phyloP scores from a whole-genome alignment of 2,888 invertebrate species.

The Aporophyla lueneburgensis region DNA sequence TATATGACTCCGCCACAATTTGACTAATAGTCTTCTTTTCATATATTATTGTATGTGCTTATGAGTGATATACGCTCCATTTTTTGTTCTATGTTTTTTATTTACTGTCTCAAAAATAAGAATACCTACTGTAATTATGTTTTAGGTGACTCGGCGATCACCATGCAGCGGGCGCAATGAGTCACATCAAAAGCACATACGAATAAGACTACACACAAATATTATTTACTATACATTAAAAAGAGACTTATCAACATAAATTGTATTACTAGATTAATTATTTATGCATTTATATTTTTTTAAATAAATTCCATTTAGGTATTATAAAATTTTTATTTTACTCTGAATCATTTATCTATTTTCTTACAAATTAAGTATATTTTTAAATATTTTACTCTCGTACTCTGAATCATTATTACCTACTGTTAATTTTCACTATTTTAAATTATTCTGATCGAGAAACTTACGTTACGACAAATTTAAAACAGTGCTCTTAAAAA shows the following conservation, averaged over 20 bases:
- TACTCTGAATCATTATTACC: neutral
- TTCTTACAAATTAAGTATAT: too few relatives aligned
- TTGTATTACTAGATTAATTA: constrained; percentile 48
- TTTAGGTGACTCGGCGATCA: constrained; percentile 53
- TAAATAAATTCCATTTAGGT: constrained; percentile 50
- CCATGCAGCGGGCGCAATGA: constrained; percentile 33
- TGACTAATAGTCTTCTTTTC: neutral
- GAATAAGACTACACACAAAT: constrained; percentile 9
- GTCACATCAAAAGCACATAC: constrained; percentile 48
- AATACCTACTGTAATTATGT: constrained; percentile 43
- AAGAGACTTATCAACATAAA: neutral
- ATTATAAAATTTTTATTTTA: constrained; percentile 22
- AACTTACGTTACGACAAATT: too few relatives aligned
- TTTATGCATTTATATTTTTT: constrained; percentile 49
- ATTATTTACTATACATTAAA: constrained; percentile 20
- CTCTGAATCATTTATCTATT: neutral
- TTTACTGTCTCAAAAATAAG: neutral
- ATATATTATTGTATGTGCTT: constrained; percentile 31
- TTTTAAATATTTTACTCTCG: too few relatives aligned
- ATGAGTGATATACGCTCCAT: constrained; percentile 5
- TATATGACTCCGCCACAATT: neutral
- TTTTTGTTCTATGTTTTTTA: too few relatives aligned
- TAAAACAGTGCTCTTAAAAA: too few relatives aligned
- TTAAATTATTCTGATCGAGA: too few relatives aligned
- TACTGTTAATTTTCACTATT: neutral